Percentiles rank a stretch among this genome's conserved stretches.
Evolutionary conservation across 2,113 vertebrate species (phyloP).

Genomic region (Notarius lentiginosus): DNA sequence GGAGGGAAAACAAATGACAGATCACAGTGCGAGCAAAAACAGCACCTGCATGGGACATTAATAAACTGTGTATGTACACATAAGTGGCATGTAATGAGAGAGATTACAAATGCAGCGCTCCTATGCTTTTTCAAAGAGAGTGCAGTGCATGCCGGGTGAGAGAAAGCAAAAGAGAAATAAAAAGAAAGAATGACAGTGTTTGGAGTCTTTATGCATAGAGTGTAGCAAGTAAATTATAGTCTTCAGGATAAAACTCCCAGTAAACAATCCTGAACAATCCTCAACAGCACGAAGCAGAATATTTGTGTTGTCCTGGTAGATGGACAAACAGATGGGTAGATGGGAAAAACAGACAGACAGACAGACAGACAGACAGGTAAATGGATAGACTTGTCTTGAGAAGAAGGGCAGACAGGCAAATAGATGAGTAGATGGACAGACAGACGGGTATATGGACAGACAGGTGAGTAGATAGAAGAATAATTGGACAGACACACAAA

Average conservation of each 20-base stretch:
- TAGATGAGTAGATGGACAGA: no score
- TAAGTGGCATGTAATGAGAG: slow-evolving; percentile 24
- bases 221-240: neutral
- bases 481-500: neutral
- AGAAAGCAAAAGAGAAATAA: neutral
- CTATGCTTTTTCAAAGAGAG: slow-evolving; percentile 11
- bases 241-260: neutral
- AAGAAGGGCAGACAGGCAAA: neutral
- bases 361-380: neutral
- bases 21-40: slow-evolving; percentile 27
- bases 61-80: slow-evolving; percentile 34
- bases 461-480: no score
- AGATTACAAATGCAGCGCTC: slow-evolving; percentile 30
- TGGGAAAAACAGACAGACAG: neutral
- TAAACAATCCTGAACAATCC: neutral
- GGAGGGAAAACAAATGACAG: slow-evolving; percentile 42
- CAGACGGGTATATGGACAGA: neutral
- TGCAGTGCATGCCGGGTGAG: neutral
- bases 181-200: neutral
- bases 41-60: slow-evolving; percentile 17
- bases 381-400: neutral
- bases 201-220: neutral
- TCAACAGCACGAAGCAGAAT: neutral
- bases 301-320: neutral
- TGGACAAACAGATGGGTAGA: neutral